A percentile compares a stretch with the other conserved stretches of the same genome.
Conservation (phyloP, 2,113 vertebrate species). For the Brachirus orientalis region DNA sequence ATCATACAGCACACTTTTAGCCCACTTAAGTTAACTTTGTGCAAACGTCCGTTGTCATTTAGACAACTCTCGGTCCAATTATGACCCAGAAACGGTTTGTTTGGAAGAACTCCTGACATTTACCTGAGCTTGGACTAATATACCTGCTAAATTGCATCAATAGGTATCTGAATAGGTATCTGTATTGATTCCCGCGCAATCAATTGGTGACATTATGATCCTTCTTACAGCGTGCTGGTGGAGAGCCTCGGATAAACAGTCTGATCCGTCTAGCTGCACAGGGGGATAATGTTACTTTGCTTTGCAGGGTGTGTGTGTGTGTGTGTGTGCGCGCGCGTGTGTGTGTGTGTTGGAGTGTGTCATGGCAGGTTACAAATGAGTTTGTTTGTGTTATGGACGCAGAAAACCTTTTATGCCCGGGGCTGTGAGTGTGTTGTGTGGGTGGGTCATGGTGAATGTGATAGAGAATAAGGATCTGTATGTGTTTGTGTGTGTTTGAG, state of each 20-base stretch:
- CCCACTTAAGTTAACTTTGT: slow-evolving; percentile 29
- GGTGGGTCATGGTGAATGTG: slow-evolving; percentile 72
- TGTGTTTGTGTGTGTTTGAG: slow-evolving; percentile 34
- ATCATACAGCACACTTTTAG: slow-evolving; percentile 17
- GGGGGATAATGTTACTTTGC: slow-evolving; percentile 64
- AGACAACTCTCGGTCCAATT: slow-evolving; percentile 37
- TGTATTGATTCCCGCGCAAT: slow-evolving; percentile 61
- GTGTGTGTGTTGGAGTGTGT: slow-evolving; percentile 53
- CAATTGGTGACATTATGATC: slow-evolving; percentile 73
- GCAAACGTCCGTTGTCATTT: slow-evolving; percentile 19
- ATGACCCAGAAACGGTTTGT: slow-evolving; percentile 36
- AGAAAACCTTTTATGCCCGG: slow-evolving; percentile 72
- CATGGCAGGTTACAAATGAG: slow-evolving; percentile 80
- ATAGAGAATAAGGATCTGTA: slow-evolving; percentile 56
- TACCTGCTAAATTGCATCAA: slow-evolving; percentile 62
- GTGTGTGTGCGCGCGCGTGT: slow-evolving; percentile 24
- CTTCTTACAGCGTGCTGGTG: slow-evolving; percentile 57
- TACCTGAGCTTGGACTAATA: slow-evolving; percentile 60
- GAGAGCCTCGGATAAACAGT: slow-evolving; percentile 66
- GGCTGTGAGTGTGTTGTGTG: slow-evolving; percentile 76
- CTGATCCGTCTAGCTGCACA: slow-evolving; percentile 64
- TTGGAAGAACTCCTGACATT: slow-evolving; percentile 66
- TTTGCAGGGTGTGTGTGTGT: slow-evolving; percentile 24
- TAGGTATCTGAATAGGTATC: slow-evolving; percentile 64
- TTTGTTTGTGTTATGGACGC: slow-evolving; percentile 79